A percentile compares a stretch with the other conserved stretches of the same genome.
phyloP scores from a whole-genome alignment of 1,140 invertebrate genomes.

The Philotrypesis tridentata region DNA sequence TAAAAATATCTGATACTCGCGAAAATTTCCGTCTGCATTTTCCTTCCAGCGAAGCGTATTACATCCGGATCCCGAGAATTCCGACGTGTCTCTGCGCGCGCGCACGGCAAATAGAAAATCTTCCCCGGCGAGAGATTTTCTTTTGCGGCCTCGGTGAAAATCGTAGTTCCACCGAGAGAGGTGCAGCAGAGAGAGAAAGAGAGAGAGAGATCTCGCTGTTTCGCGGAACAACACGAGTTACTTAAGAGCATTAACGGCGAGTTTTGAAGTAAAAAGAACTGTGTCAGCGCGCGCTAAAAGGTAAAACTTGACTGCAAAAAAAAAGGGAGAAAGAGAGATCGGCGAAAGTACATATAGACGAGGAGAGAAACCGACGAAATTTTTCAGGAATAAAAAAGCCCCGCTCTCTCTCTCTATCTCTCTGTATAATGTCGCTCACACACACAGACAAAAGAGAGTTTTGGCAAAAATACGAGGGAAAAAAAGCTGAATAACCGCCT shows the following conservation, averaged over 20 bases:
- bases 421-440: too few relatives aligned
- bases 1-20: too few relatives aligned
- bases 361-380: not conserved
- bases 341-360: not conserved
- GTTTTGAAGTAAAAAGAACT: slow-evolving; percentile 40
- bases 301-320: slow-evolving; percentile 27
- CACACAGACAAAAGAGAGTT: slow-evolving; percentile 21
- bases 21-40: too few relatives aligned
- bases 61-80: too few relatives aligned
- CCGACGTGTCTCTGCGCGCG: too few relatives aligned
- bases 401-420: too few relatives aligned
- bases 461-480: slow-evolving; percentile 2
- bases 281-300: slow-evolving; percentile 30
- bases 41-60: too few relatives aligned
- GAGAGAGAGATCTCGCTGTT: slow-evolving; percentile 11
- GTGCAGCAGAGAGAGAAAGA: not conserved
- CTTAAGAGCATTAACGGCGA: slow-evolving; percentile 39
- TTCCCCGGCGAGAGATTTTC: not conserved
- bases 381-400: slow-evolving; percentile 16
- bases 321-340: not conserved
- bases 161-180: slow-evolving; percentile 4
- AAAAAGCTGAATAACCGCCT: slow-evolving; percentile 34
- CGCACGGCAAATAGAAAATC: not conserved
- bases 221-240: slow-evolving; percentile 33
- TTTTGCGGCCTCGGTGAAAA: not conserved